phyloP scores from a whole-genome alignment of 2,797 vertebrate species.

The Chloroceryle inda region DNA sequence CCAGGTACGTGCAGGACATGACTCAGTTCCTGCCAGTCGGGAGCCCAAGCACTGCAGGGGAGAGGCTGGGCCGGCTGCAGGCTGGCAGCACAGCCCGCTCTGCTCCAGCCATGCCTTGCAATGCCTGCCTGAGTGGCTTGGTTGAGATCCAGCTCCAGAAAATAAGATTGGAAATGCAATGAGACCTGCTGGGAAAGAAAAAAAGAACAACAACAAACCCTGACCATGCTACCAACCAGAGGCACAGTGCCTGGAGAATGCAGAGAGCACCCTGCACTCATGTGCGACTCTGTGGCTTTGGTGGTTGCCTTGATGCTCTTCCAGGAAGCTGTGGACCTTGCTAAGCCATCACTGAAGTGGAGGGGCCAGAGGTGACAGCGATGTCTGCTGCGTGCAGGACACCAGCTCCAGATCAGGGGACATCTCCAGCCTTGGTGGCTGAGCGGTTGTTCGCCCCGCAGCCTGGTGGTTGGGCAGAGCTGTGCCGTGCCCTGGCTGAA shows the following conservation, averaged over 20 bases:
- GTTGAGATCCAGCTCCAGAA: neutral
- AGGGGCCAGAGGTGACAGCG: neutral
- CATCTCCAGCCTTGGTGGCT: neutral
- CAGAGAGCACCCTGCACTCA: rapidly evolving
- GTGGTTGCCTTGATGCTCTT: neutral
- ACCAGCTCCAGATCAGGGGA: neutral
- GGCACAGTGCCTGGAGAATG: neutral
- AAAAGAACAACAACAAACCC: neutral
- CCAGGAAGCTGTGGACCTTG: neutral
- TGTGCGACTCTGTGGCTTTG: rapidly evolving
- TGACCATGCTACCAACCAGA: neutral
- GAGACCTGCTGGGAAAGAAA: neutral
- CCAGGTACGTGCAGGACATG: conserved; percentile 6
- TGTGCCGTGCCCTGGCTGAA: neutral
- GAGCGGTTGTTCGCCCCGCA: rapidly evolving
- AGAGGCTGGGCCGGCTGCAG: neutral
- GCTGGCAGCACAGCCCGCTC: neutral
- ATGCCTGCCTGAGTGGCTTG: neutral
- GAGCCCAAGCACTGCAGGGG: neutral
- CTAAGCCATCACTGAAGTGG: neutral
- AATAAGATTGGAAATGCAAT: neutral
- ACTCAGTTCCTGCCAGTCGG: neutral
- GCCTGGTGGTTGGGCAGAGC: neutral
- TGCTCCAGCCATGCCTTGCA: neutral
- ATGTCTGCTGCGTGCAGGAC: neutral